phyloP scores from a whole-genome alignment of 2,888 invertebrate genomes.

The Lepas anatifera region DNA sequence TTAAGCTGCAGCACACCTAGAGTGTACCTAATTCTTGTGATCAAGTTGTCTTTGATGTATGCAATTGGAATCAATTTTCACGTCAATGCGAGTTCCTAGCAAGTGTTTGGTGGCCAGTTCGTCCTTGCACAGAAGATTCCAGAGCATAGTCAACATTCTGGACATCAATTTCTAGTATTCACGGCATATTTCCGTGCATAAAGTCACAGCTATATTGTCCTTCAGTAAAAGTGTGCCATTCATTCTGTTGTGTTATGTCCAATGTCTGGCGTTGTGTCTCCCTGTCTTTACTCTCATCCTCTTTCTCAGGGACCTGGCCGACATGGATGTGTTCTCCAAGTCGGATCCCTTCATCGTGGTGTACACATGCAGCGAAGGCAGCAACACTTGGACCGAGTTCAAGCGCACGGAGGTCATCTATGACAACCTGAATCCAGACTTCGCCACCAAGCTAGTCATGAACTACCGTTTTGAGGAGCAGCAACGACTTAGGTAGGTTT shows the following conservation, averaged over 20 bases:
- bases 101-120: no score
- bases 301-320: conserved; percentile 29
- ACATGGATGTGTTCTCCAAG: conserved; percentile 36
- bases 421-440: conserved; percentile 33
- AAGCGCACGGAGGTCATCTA: conserved; percentile 25
- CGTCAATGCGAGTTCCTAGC: no score
- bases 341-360: conserved; percentile 37
- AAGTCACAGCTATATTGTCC: not conserved
- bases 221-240: not conserved
- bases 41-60: no score
- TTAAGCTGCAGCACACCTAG: no score
- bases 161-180: no score
- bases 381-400: conserved; percentile 20
- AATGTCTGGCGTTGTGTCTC: not conserved
- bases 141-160: no score
- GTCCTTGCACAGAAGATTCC: no score
- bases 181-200: not conserved
- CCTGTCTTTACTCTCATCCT: not conserved
- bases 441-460: conserved; percentile 38
- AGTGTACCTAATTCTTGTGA: no score
- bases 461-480: conserved; percentile 40
- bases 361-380: conserved; percentile 26
- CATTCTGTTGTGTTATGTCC: no score
- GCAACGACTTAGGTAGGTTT: conserved; percentile 34
- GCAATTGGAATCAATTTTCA: no score